Conservation (phyloP, 2,113 vertebrate species). For the Leptobrachium ailaonicum region DNA sequence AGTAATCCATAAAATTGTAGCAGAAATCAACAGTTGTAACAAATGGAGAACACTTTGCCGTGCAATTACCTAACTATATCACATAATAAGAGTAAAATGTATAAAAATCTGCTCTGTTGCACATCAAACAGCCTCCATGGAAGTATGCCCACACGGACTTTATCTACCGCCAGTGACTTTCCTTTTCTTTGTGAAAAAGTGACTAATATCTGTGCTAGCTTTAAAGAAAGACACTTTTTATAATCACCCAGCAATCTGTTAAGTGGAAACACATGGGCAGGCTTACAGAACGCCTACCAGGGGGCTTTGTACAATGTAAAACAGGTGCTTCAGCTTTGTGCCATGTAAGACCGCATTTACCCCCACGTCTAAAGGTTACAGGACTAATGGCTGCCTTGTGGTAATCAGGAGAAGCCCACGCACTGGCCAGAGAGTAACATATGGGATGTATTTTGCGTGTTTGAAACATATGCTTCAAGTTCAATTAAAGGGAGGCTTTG, state of each 20-base stretch:
- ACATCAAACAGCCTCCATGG: conserved; percentile 43
- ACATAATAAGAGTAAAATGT: neutral
- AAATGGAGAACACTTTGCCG: conserved; percentile 38
- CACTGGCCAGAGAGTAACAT: conserved; percentile 79
- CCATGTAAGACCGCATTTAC: conserved; percentile 92
- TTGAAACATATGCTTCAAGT: conserved; percentile 93
- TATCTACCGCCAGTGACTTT: conserved; percentile 72
- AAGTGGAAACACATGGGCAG: conserved; percentile 86
- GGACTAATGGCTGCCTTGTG: conserved; percentile 94
- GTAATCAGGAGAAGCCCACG: conserved; percentile 73
- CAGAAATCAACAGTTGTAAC: conserved; percentile 34
- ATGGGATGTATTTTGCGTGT: conserved; percentile 90
- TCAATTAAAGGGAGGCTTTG: conserved; percentile 96
- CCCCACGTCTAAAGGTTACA: conserved; percentile 90
- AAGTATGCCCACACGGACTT: conserved; percentile 56
- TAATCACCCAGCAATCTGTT: conserved; percentile 85
- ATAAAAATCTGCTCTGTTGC: neutral
- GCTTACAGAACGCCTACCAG: conserved; percentile 79
- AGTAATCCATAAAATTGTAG: conserved; percentile 19
- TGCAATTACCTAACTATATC: neutral
- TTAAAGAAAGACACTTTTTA: conserved; percentile 90
- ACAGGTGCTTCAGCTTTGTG: conserved; percentile 88
- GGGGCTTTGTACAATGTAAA: conserved; percentile 88
- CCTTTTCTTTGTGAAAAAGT: conserved; percentile 76
- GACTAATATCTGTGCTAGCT: conserved; percentile 77